phyloP scores from a whole-genome alignment of 2,888 invertebrate genomes.

The Pantelozetes paolii region DNA sequence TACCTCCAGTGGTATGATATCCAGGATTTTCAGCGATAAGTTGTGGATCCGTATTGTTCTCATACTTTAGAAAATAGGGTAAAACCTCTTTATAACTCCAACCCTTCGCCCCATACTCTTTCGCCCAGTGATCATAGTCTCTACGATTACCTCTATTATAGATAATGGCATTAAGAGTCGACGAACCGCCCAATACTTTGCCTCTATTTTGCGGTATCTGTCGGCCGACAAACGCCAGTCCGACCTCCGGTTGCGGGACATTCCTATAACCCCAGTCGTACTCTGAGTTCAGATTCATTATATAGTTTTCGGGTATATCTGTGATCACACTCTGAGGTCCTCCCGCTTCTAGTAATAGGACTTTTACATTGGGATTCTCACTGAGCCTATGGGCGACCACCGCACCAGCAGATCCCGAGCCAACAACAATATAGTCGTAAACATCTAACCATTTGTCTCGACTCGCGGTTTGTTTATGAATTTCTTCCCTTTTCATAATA shows the following conservation, averaged over 20 bases:
- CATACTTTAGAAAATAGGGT: neutral
- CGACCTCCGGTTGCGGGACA: neutral
- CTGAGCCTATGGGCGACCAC: neutral
- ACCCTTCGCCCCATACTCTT: neutral
- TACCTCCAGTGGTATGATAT: neutral
- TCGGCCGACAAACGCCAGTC: neutral
- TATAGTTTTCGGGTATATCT: neutral
- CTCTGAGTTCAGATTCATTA: neutral
- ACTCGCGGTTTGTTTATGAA: neutral
- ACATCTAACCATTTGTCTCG: neutral
- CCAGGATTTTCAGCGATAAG: neutral
- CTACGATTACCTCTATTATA: conserved; percentile 6
- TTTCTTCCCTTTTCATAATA: neutral
- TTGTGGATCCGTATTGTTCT: neutral
- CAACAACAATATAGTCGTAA: conserved; percentile 10
- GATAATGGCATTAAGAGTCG: neutral
- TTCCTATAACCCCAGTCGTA: conserved; percentile 6
- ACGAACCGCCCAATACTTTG: neutral
- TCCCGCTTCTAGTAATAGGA: neutral
- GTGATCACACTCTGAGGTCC: neutral
- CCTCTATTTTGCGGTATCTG: neutral
- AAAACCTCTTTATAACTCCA: conserved; percentile 11
- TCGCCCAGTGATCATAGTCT: neutral
- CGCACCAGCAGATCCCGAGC: neutral
- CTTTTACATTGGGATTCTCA: neutral